Base-by-base conservation (phyloP, 2,797 vertebrate species). In the Microctenopoma steveboyesi region DNA sequence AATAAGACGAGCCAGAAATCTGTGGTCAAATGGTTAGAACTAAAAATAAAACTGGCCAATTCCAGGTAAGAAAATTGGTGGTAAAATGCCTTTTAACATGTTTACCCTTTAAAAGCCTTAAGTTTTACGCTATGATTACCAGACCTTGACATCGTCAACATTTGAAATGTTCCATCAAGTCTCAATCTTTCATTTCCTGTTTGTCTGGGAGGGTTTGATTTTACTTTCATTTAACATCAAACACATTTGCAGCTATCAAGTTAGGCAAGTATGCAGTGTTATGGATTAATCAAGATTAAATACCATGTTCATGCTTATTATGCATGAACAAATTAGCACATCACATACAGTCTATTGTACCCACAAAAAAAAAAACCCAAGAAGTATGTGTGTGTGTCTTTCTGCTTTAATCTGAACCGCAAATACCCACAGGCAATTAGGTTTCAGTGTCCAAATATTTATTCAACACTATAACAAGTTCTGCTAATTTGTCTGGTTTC, bases 151-250 rank as follows among this genome's bases (percentile, higher is more conserved):
- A 56, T 59, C 22, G 56, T 37, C 15, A 22, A 22, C 22, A 59
- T 74, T 52, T 69, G 11, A 68, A 37, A 55, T 52, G 39, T 63
- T 71, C 46, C 6, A 11, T 53, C 18, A 62, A 69, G 61, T n/a
- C 18, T 74, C 14, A 66, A 56, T 45, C 30, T 77, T 61, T 84
- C 77, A 81, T 73, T 86, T 88, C 77, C 82, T 70, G 49, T 76
- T 85, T 70, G 37, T 51, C 45, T 33, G 18, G 22, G 13, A 53
- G 50, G 40, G 42, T 18, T 37, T 30, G 18, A 64, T 5, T 66
- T 72, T 35, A 61, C 66, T 85, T 86, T 79, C 76, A 64, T 33
- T 85, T 78, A 11, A 3, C 11, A 40, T 40, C 39, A 1, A 35
- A 35, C 33, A 35, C 33, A 35, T 35, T 35, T 35, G 7, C 33